Percentiles rank a stretch among this genome's conserved stretches.
These are phyloP conservation scores for Tiliacea aurago DNA, from an alignment of 2,888 invertebrate genomes.

Conservation along the genomic window DNA sequence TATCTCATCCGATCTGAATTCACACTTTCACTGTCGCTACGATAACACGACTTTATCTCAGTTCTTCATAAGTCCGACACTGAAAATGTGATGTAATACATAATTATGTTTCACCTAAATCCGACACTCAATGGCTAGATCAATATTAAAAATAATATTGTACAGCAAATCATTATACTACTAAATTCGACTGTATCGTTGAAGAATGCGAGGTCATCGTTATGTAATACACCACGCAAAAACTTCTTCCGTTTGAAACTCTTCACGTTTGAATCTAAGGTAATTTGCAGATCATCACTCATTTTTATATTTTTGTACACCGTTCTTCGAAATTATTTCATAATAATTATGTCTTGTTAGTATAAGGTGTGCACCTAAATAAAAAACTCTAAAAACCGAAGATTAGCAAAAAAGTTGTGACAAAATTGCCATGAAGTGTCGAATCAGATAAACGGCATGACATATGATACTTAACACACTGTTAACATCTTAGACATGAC, in stretches of 20 bases:
- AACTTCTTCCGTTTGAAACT: too few relatives aligned
- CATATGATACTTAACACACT: conserved; percentile 56
- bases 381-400: neutral
- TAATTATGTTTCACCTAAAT: conserved; percentile 29
- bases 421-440: conserved; percentile 32
- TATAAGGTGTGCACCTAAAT: conserved; percentile 5
- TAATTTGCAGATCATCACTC: neutral
- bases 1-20: conserved; percentile 56
- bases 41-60: conserved; percentile 57
- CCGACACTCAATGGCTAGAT: conserved; percentile 42
- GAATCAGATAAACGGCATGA: conserved; percentile 34
- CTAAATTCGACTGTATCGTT: neutral
- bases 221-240: neutral
- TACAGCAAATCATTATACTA: neutral
- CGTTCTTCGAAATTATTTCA: neutral
- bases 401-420: neutral
- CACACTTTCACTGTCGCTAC: conserved; percentile 60
- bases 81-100: conserved; percentile 63
- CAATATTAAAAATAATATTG: neutral
- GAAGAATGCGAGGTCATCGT: neutral
- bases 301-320: neutral
- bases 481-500: conserved; percentile 43
- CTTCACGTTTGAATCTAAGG: neutral
- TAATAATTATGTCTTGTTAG: neutral
- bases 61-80: conserved; percentile 38